Percentiles rank a stretch among this genome's conserved stretches.
Conservation (phyloP, 2,113 vertebrate genomes). For the Saguinus midas region DNA sequence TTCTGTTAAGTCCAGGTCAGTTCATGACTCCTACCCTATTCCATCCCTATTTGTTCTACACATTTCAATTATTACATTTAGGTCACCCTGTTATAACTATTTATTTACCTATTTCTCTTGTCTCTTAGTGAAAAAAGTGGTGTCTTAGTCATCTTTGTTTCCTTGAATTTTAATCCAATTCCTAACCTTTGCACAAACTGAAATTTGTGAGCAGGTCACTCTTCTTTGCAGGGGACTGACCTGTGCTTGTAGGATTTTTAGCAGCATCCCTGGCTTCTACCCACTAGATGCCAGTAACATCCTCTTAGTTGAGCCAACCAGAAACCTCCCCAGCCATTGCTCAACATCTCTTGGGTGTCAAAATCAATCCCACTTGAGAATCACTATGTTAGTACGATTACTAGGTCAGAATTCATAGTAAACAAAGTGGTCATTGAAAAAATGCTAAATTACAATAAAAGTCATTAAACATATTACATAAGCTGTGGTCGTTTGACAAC, state of each 20-base stretch:
- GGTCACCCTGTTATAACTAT: rapidly evolving
- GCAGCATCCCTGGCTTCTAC: neutral
- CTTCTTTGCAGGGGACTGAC: neutral
- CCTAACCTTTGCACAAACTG: no score
- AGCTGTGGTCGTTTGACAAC: neutral
- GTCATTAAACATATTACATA: neutral
- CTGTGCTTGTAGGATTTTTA: no score
- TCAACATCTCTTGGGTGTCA: rapidly evolving
- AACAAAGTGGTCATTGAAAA: neutral
- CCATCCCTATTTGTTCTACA: neutral
- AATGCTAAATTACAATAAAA: neutral
- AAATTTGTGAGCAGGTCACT: rapidly evolving
- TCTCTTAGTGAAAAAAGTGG: neutral
- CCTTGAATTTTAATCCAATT: neutral
- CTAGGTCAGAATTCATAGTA: neutral
- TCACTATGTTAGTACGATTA: rapidly evolving
- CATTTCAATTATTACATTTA: neutral
- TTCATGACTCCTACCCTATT: no score
- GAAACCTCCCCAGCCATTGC: rapidly evolving
- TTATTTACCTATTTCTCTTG: neutral
- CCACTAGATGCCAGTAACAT: neutral
- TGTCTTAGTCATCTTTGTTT: neutral
- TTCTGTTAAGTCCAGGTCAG: no score
- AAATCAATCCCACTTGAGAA: neutral
- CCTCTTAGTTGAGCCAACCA: neutral